These are phyloP conservation scores for Drosophila diplacantha DNA, from an alignment of 2,888 invertebrate genomes.

Conservation along the genomic window DNA sequence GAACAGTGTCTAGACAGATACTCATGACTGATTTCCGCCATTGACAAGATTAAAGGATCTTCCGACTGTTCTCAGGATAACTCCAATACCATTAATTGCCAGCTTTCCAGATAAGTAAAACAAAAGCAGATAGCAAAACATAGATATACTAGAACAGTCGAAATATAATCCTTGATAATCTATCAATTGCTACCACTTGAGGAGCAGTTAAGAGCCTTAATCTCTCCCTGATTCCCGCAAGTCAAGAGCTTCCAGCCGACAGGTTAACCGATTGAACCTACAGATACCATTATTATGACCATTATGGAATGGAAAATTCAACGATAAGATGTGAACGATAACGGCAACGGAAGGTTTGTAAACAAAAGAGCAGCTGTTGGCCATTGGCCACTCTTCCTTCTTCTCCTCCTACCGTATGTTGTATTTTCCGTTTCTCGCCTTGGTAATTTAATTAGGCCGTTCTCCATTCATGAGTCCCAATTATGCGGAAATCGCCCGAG, in stretches of 20 bases:
- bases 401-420: neutral
- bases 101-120: neutral
- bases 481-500: conserved; percentile 37
- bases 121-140: neutral
- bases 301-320: conserved; percentile 37
- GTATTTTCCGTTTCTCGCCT: conserved; percentile 2
- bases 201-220: conserved; percentile 7
- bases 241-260: conserved; percentile 21
- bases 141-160: neutral
- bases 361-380: conserved; percentile 45
- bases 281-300: conserved; percentile 19
- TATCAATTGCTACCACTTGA: conserved; percentile 9
- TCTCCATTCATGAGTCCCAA: conserved; percentile 27
- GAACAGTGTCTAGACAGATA: neutral
- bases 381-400: conserved; percentile 8
- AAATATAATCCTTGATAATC: neutral
- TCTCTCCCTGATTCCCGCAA: conserved; percentile 8
- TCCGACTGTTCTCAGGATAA: too few species aligned
- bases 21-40: too few species aligned
- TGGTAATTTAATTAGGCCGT: conserved; percentile 42
- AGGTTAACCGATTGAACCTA: conserved; percentile 10
- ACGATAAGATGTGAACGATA: conserved; percentile 48
- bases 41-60: neutral
- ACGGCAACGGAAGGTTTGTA: conserved; percentile 31
- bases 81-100: too few species aligned